phyloP scores from a whole-genome alignment of 2,113 vertebrate species.

The Callocephalon fimbriatum region DNA sequence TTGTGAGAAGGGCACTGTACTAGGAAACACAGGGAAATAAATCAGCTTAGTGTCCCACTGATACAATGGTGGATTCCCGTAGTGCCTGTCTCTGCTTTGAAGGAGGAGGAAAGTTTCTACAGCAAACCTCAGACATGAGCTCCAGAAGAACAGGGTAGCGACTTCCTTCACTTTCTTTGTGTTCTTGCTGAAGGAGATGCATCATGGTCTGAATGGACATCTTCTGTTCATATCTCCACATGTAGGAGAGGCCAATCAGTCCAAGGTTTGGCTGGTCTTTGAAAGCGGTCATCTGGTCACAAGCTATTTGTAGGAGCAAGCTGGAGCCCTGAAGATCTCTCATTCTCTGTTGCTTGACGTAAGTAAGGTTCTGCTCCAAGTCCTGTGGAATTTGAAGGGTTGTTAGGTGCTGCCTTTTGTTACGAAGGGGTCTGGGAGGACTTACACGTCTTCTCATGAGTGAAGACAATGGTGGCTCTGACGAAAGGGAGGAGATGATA shows the following conservation, averaged over 20 bases:
- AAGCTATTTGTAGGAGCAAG: not conserved
- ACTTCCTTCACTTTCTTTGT: not conserved
- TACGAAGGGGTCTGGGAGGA: not conserved
- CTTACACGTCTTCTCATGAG: not conserved
- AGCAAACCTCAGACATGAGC: not conserved
- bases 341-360: not conserved
- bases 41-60: not conserved
- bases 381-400: not conserved
- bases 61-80: not conserved
- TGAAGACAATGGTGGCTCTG: not conserved
- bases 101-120: not conserved
- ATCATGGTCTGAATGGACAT: conserved; percentile 7
- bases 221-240: conserved; percentile 50
- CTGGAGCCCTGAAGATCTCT: not conserved
- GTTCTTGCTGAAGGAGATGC: conserved; percentile 34
- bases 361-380: not conserved
- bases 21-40: not conserved
- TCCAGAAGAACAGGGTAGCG: not conserved
- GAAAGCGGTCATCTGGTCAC: not conserved
- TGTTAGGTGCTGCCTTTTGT: not conserved
- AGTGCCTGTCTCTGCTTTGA: not conserved
- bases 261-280: not conserved
- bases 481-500: not conserved
- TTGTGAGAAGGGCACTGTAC: not conserved
- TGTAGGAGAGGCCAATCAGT: not conserved